Base-by-base conservation (phyloP, 2,888 invertebrate species). In the Apotomis capreana region DNA sequence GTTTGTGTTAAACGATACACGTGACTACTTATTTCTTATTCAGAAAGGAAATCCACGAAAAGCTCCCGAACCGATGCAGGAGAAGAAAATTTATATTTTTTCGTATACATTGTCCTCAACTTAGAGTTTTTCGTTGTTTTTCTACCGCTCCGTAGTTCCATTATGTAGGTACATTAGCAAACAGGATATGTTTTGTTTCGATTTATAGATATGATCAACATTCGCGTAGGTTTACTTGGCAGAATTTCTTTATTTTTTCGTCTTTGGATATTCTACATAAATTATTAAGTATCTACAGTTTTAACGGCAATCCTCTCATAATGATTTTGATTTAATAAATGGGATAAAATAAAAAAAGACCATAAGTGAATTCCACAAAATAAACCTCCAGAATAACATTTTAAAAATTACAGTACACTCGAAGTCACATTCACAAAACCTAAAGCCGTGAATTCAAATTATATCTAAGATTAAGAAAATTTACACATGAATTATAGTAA, bases 121-220 rank as follows among this genome's bases (percentile, higher is more conserved):
- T 75, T 76, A 73, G 72, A 75, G 77, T 80, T 77, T 83, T 88
- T 86, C 86, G 85, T 87, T 88, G 88, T 87, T 85, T 83, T 85
- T 81, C 82, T 84, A 84, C 80, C 82, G 78, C 75, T 78, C 80
- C 79, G 83, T 77, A 80, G 80, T 80, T 78, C 81, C 81, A 80
- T 80, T 83, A 84, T 82, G 78, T 83, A 83, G 51, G 57, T 71
- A 71, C 67, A 71, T 68, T 68, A 71, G 61, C 51, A 83, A 85
- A 84, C 80, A 82, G 83, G 92, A 92, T 92, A 92, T 92, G 92
- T 91, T 85, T 89, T 85, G 88, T 88, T 90, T 82, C 87, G 75
- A 68, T 71, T 68, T 55, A 68, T 61, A 85, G 91, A 92, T 92
- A 92, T 92, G 91, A 85, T 85, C 81, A 76, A 83, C 83, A 83